Conservation (phyloP, 2,113 vertebrate species). For the Xiphorhynchus elegans region DNA sequence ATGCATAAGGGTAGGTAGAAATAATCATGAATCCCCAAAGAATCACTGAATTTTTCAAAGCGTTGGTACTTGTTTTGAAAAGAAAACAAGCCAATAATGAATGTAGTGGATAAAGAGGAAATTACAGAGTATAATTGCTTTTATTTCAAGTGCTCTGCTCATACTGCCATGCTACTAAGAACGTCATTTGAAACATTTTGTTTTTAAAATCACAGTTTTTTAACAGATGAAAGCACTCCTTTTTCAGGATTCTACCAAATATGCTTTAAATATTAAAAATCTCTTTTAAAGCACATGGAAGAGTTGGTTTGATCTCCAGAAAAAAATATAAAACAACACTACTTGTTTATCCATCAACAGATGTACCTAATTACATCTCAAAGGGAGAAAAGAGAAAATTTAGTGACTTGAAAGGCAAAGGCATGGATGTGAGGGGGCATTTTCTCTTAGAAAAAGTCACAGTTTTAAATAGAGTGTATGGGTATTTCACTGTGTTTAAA, state of each 20-base stretch:
- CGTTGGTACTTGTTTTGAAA: not conserved
- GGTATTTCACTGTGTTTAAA: not conserved
- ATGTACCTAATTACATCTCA: conserved; percentile 70
- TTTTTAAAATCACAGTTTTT: conserved; percentile 45
- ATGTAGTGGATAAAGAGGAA: conserved; percentile 36
- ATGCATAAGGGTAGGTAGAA: not conserved
- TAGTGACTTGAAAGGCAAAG: conserved; percentile 57
- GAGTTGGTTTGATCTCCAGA: conserved; percentile 50
- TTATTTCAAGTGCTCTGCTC: conserved; percentile 34
- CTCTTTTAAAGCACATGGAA: conserved; percentile 50
- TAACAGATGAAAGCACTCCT: conserved; percentile 70
- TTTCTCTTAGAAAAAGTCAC: not conserved
- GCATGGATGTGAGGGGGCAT: not conserved
- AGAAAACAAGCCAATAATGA: not conserved
- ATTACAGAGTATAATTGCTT: conserved; percentile 25
- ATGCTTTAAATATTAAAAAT: conserved; percentile 74
- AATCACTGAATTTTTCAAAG: conserved; percentile 2
- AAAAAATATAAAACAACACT: conserved; percentile 39
- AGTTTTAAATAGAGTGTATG: not conserved
- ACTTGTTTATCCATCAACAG: conserved; percentile 74
- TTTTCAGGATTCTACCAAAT: conserved; percentile 64
- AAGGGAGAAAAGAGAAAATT: conserved; percentile 42
- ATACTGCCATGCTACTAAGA: not conserved
- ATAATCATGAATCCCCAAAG: not conserved
- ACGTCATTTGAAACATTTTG: conserved; percentile 66